These are phyloP conservation scores for Speoplatyrhinus poulsoni DNA, from an alignment of 2,113 vertebrate species.

Conservation along the genomic window DNA sequence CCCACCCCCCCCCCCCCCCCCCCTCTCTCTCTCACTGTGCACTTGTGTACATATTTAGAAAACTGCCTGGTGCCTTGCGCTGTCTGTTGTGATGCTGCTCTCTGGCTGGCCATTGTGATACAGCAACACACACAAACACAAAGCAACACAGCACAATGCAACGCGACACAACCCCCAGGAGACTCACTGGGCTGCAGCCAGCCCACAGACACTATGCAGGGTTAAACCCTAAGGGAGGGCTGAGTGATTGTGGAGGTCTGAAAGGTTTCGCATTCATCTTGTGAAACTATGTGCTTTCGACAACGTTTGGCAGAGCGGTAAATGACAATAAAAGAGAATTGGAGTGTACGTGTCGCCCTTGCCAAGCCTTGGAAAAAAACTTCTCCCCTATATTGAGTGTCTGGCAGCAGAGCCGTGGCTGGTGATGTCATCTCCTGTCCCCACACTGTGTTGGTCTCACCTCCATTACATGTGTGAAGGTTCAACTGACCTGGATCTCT, in stretches of 20 bases:
- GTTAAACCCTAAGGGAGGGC: conserved; percentile 27
- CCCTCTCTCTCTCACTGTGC: conserved; percentile 29
- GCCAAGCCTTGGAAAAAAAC: conserved; percentile 57
- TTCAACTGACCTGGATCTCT: conserved; percentile 47
- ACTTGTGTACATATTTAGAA: conserved; percentile 69
- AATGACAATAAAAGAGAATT: conserved; percentile 65
- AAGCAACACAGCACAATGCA: background rate
- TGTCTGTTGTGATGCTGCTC: conserved; percentile 39
- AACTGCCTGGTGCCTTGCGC: conserved; percentile 45
- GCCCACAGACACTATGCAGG: conserved; percentile 29
- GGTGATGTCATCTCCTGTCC: conserved; percentile 68
- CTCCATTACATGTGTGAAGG: conserved; percentile 50
- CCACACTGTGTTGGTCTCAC: conserved; percentile 65
- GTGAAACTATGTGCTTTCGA: conserved; percentile 59
- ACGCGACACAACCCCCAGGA: conserved; percentile 42
- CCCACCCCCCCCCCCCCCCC: no score
- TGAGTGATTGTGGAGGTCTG: conserved; percentile 28
- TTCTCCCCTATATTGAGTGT: conserved; percentile 55
- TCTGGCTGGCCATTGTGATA: conserved; percentile 30
- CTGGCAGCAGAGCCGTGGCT: conserved; percentile 53
- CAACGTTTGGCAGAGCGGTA: conserved; percentile 64
- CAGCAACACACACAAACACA: conserved; percentile 12
- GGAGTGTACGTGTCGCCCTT: conserved; percentile 43
- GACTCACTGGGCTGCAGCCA: conserved; percentile 18
- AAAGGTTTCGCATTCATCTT: conserved; percentile 58